phyloP scores from a whole-genome alignment of 2,888 invertebrate genomes.

The Strigamia crassipes region DNA sequence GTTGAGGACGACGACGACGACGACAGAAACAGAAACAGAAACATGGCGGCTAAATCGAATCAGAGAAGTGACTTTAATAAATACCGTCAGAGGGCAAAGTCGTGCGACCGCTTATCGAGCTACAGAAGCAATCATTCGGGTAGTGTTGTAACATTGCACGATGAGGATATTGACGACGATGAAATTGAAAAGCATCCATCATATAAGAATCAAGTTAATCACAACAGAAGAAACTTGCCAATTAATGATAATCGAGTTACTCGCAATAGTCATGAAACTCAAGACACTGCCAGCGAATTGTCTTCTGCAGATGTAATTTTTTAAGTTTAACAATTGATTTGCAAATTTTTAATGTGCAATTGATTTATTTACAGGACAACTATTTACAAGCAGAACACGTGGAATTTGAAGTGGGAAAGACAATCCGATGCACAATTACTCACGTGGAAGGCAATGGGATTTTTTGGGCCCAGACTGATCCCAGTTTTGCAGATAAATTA shows the following conservation, averaged over 20 bases:
- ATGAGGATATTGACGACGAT: not conserved
- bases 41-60: not conserved
- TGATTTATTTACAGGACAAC: too few relatives aligned
- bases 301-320: too few relatives aligned
- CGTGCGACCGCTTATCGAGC: not conserved
- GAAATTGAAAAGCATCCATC: not conserved
- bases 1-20: not conserved
- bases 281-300: too few relatives aligned
- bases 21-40: not conserved
- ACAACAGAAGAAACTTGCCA: too few relatives aligned
- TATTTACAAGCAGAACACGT: not conserved
- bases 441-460: not conserved
- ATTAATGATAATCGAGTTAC: too few relatives aligned
- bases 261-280: too few relatives aligned
- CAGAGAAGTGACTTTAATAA: not conserved
- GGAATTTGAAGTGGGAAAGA: not conserved
- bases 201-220: too few relatives aligned
- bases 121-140: not conserved
- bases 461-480: not conserved
- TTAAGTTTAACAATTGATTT: too few relatives aligned
- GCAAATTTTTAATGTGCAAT: too few relatives aligned
- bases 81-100: not conserved
- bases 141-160: too few relatives aligned
- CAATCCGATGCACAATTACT: not conserved
- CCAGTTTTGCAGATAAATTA: not conserved